Percentiles rank a stretch among this genome's conserved stretches.
phyloP scores from a whole-genome alignment of 2,113 vertebrate genomes.

The Capra hircus region DNA sequence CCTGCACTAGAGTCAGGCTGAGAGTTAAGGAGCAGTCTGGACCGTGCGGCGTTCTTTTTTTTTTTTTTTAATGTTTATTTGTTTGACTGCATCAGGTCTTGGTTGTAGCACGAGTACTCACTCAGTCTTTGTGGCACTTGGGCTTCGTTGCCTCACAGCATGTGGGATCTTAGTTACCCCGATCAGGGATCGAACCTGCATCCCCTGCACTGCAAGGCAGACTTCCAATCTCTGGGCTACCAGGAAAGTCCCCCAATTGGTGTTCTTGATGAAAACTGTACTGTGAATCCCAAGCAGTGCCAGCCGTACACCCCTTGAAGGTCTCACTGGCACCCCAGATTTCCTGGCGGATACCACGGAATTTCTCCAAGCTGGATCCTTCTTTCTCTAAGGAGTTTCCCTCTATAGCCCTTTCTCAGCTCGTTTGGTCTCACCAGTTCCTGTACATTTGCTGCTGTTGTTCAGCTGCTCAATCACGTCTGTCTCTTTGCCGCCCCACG shows the following conservation, averaged over 20 bases:
- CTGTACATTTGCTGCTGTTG: background rate
- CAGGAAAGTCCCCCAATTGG: background rate
- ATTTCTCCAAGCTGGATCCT: background rate
- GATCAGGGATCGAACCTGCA: background rate
- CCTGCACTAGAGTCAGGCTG: background rate
- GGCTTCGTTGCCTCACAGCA: background rate
- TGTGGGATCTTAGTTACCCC: background rate
- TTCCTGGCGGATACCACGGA: background rate
- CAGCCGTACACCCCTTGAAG: background rate
- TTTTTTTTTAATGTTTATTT: background rate
- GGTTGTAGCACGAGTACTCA: background rate
- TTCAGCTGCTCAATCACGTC: background rate
- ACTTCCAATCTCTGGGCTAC: background rate
- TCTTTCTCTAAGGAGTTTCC: background rate
- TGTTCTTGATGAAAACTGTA: background rate
- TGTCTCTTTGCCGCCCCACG: background rate
- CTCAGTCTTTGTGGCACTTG: background rate
- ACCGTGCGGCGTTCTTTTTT: accelerated
- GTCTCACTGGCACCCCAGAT: background rate
- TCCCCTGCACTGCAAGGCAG: background rate
- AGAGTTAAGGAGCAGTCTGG: background rate
- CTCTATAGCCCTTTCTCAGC: background rate
- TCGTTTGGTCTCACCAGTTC: background rate
- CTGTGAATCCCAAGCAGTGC: background rate
- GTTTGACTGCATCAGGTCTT: background rate